Evolutionary conservation across 2,888 invertebrate genomes (phyloP).

Genomic region (Apodemia hepburni): DNA sequence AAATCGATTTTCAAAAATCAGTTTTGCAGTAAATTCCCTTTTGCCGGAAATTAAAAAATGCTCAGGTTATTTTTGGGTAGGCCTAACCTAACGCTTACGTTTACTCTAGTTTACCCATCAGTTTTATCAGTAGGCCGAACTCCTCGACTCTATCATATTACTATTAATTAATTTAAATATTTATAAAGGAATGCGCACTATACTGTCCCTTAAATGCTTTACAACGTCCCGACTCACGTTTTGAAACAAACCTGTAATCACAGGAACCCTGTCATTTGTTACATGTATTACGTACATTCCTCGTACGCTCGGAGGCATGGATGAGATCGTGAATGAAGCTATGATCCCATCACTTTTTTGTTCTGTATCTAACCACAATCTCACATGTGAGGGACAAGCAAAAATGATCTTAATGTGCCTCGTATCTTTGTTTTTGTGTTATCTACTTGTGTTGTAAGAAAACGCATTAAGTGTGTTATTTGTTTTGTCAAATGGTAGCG

Average conservation of each 20-base stretch:
- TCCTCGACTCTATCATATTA: too few species aligned
- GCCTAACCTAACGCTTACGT: too few species aligned
- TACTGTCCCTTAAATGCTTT: background rate
- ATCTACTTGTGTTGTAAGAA: background rate
- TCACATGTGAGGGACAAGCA: background rate
- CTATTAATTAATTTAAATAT: too few species aligned
- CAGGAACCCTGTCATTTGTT: conserved; percentile 33
- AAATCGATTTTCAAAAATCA: too few species aligned
- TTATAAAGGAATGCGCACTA: background rate
- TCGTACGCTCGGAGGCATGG: conserved; percentile 28
- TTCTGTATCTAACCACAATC: conserved; percentile 16
- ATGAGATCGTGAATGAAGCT: conserved; percentile 26
- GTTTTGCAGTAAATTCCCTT: too few species aligned
- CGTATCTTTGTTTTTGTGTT: background rate
- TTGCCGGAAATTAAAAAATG: too few species aligned
- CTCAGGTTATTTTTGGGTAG: too few species aligned
- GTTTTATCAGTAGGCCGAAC: too few species aligned
- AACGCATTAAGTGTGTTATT: background rate
- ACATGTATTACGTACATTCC: conserved; percentile 24
- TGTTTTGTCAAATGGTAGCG: background rate
- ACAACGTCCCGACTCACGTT: conserved; percentile 12
- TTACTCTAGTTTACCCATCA: too few species aligned
- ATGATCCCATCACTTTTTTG: conserved; percentile 29
- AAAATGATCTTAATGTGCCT: background rate
- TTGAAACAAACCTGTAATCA: conserved; percentile 27